These are phyloP conservation scores for Chaetodon auriga DNA, from an alignment of 2,113 vertebrate genomes.

Conservation along the genomic window DNA sequence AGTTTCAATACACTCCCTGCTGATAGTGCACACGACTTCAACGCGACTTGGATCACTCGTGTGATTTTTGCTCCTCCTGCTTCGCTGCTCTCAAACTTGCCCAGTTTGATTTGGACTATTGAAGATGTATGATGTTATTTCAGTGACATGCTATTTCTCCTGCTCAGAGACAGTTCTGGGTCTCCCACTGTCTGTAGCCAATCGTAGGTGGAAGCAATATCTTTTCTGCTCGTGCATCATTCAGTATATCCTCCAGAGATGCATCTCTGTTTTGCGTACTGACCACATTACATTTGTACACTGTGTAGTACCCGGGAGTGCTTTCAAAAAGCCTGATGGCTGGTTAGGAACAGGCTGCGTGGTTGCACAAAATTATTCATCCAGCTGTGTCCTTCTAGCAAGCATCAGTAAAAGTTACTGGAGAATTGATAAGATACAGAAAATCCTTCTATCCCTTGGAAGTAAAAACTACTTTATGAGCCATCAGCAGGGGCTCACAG, in stretches of 20 bases:
- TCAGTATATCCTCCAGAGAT: slow-evolving; percentile 12
- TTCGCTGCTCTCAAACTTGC: not conserved
- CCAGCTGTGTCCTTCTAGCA: not conserved
- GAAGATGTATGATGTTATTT: not conserved
- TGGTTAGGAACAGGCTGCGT: slow-evolving; percentile 1
- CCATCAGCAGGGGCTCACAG: not conserved
- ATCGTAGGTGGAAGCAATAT: slow-evolving; percentile 10
- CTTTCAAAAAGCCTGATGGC: slow-evolving; percentile 11
- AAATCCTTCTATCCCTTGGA: not conserved
- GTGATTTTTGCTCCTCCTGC: not conserved
- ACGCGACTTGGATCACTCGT: not conserved
- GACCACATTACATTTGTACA: slow-evolving; percentile 6
- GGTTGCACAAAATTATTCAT: slow-evolving; percentile 9
- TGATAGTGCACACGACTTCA: not conserved
- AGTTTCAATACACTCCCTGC: not conserved
- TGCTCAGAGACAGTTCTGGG: not conserved
- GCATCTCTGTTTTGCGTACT: not conserved
- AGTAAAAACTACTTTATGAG: slow-evolving; percentile 4
- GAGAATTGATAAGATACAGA: not conserved
- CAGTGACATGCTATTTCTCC: not conserved
- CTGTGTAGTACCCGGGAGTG: not conserved
- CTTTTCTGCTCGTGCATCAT: not conserved
- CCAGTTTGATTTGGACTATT: too few relatives aligned
- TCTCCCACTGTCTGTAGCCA: not conserved
- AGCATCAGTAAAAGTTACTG: not conserved